phyloP scores from a whole-genome alignment of 2,113 vertebrate species.

The Tragelaphus buxtoni region DNA sequence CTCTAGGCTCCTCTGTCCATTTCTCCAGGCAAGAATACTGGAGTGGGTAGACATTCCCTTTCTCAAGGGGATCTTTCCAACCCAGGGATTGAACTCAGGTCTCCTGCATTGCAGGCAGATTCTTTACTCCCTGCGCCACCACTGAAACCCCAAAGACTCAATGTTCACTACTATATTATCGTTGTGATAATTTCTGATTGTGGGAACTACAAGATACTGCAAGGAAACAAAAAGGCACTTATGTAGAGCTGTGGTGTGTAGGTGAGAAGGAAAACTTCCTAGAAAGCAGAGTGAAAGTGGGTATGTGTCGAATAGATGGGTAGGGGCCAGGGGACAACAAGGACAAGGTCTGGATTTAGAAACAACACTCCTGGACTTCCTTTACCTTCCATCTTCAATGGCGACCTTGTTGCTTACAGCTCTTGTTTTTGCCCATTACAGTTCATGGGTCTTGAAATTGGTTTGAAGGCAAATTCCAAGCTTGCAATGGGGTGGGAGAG shows the following conservation, averaged over 20 bases:
- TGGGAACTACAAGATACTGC: neutral
- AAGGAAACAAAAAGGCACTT: neutral
- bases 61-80: neutral
- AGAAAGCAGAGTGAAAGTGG: neutral
- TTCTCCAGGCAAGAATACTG: neutral
- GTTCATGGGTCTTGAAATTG: neutral
- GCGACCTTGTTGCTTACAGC: neutral
- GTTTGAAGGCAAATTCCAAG: constrained; percentile 51
- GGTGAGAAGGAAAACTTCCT: neutral
- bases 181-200: neutral
- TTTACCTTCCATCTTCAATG: neutral
- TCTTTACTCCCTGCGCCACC: neutral
- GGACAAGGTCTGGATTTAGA: neutral
- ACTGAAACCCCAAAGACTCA: neutral
- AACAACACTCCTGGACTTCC: neutral
- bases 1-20: neutral
- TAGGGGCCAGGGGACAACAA: rapidly evolving
- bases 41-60: neutral
- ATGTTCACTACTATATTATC: neutral
- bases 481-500: neutral
- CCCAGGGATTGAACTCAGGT: neutral
- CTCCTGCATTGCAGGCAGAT: neutral
- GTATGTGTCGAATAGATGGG: too few species aligned
- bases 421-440: neutral
- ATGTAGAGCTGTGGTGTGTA: neutral